Evolutionary conservation across 2,113 vertebrate genomes (phyloP).

Genomic region (Chloebia gouldiae): DNA sequence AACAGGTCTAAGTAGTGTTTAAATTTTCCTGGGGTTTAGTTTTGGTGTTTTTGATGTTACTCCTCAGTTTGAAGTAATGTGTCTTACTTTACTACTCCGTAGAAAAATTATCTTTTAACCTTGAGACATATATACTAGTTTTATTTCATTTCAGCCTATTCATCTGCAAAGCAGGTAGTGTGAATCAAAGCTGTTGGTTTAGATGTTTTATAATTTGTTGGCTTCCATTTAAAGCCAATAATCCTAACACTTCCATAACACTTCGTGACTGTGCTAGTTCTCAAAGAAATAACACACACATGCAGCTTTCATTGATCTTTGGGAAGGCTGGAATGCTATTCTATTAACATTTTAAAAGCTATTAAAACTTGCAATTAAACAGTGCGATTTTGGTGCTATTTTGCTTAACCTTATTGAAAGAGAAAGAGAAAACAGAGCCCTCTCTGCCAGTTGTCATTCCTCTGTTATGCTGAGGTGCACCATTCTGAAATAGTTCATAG

Average conservation of each 20-base stretch:
- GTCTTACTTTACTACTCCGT: background rate
- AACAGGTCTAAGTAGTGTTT: background rate
- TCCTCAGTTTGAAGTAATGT: background rate
- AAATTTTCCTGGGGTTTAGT: background rate
- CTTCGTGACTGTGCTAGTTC: background rate
- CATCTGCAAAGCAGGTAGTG: background rate
- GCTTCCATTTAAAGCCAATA: constrained; percentile 35
- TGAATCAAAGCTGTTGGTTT: constrained; percentile 3
- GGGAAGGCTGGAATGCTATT: background rate
- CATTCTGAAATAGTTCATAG: background rate
- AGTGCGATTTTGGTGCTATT: background rate
- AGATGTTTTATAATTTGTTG: constrained; percentile 34
- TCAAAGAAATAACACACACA: background rate
- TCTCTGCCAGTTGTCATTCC: background rate
- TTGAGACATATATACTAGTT: constrained; percentile 4
- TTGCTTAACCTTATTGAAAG: background rate
- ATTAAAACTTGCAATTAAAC: background rate
- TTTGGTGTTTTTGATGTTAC: background rate
- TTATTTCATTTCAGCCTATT: constrained; percentile 22
- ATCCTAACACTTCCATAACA: background rate
- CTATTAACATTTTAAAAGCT: background rate
- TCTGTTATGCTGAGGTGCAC: background rate
- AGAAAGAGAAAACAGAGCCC: background rate
- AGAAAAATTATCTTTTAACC: background rate
- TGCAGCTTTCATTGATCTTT: background rate